Conservation (phyloP, 2,113 vertebrate genomes). For the Prolemur simus region DNA sequence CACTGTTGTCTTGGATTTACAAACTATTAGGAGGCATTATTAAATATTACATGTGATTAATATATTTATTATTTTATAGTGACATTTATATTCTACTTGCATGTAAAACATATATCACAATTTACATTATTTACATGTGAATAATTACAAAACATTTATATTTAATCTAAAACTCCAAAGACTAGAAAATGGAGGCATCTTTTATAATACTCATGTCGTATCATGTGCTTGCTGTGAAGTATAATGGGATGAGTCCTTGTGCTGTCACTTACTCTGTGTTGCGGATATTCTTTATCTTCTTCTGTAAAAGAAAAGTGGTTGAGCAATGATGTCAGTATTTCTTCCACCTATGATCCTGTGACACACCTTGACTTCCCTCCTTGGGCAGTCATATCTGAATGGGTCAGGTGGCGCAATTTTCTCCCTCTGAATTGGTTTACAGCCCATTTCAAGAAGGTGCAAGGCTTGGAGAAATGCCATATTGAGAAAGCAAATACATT, state of each 20-base stretch:
- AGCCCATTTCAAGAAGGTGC: slow-evolving; percentile 23
- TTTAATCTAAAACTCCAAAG: neutral
- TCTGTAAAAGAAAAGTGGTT: neutral
- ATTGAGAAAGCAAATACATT: slow-evolving; percentile 49
- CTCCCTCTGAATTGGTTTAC: neutral
- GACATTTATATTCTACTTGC: neutral
- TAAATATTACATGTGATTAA: neutral
- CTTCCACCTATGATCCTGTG: neutral
- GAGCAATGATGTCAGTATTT: neutral
- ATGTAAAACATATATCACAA: neutral
- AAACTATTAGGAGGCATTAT: neutral
- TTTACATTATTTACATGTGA: neutral
- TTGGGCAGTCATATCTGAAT: neutral
- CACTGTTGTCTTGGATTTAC: neutral
- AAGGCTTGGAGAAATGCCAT: slow-evolving; percentile 52
- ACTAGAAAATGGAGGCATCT: neutral
- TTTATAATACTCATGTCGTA: neutral
- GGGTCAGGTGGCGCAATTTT: neutral
- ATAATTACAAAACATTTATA: neutral
- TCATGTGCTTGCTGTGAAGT: neutral
- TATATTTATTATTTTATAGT: neutral
- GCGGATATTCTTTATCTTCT: neutral
- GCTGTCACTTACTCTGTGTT: neutral
- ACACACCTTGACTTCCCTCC: neutral
- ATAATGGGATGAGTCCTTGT: neutral